Evolutionary conservation across 2,797 vertebrate species (phyloP), one percentile per base, ranked within the genome.

Genomic region (Rhodeus uyekii): DNA sequence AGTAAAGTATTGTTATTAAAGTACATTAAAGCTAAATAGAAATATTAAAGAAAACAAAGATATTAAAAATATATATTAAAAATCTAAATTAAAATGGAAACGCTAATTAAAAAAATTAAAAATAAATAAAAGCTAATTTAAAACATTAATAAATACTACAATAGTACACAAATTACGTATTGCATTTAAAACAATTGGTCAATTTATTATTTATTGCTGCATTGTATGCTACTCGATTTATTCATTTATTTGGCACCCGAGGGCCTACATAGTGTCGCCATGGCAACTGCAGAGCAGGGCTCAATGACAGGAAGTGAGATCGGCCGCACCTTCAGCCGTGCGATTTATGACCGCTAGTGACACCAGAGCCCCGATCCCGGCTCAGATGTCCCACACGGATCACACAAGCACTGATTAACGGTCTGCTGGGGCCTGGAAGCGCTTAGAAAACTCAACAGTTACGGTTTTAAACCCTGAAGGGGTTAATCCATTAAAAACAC

Each of bases 301-400:
- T 74, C 32, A 39, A 39, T 74, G 72, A 74, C 72, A 36, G 61
- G 61, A 64, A 64, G 18, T 64, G 42, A 71, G 68, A 71, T 29
- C 16, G 7, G 8, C 65, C 65, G 9, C 67, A 46, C 39, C 42
- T 71, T 71, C 67, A 46, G 64, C 5, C 0, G 34, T 24, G 36
- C 14, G 22, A n/a, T 67, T 3, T 24, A 2, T 67, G 63, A 58
- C 55, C 55, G 10, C 8, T n/a, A 65, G n/a, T 27, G 65, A 69
- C n/a, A 29, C 39, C 67, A 69, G 67, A 68, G 7, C 65, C 9
- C n/a, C 14, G 16, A 42, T 44, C 12, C 39, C 24, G 10, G 55
- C 24, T 60, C 55, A 29, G n/a, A 29, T 7, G 58, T 60, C 58
- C 58, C 2, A 19, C 67, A 69, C 24, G 8, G 7, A 44, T 18